Percentiles rank a stretch among this genome's conserved stretches.
These are phyloP conservation scores for Hypselothyrea guttata DNA, from an alignment of 2,888 invertebrate genomes.

Conservation along the genomic window DNA sequence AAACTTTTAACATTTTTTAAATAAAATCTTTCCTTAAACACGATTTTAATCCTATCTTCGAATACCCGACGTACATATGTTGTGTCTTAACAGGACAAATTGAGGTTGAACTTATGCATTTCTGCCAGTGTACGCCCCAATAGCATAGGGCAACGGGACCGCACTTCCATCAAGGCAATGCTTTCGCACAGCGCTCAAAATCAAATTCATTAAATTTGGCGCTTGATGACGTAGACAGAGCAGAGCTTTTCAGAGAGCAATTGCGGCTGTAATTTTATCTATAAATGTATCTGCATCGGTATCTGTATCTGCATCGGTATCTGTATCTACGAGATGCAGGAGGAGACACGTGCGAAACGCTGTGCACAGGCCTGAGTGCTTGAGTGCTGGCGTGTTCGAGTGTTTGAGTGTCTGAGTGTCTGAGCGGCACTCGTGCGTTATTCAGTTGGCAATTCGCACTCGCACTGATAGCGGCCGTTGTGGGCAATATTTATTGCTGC, in stretches of 20 bases:
- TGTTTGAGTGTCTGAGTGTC: too few species aligned
- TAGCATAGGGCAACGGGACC: neutral
- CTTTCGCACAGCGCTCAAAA: slow-evolving; percentile 66
- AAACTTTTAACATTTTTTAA: too few species aligned
- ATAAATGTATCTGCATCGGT: slow-evolving; percentile 6
- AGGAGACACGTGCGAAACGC: slow-evolving; percentile 43
- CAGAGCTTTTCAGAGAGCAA: slow-evolving; percentile 14
- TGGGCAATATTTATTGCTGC: slow-evolving; percentile 35
- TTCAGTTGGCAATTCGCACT: slow-evolving; percentile 34
- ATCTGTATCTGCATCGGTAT: neutral
- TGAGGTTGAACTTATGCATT: too few species aligned
- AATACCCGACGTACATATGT: too few species aligned
- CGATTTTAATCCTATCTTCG: too few species aligned
- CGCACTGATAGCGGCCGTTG: slow-evolving; percentile 22
- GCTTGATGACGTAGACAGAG: slow-evolving; percentile 48
- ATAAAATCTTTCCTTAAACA: too few species aligned
- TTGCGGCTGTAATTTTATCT: too few species aligned
- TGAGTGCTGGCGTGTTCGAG: too few species aligned
- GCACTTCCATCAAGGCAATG: slow-evolving; percentile 41
- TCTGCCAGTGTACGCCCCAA: neutral
- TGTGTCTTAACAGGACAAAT: too few species aligned
- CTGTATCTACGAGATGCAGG: neutral
- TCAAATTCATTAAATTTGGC: slow-evolving; percentile 63
- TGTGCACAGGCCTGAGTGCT: too few species aligned
- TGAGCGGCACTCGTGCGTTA: neutral